Percentiles rank a stretch among this genome's conserved stretches.
Evolutionary conservation across 2,113 vertebrate genomes (phyloP).

Genomic region (Oncorhynchus gorbuscha): DNA sequence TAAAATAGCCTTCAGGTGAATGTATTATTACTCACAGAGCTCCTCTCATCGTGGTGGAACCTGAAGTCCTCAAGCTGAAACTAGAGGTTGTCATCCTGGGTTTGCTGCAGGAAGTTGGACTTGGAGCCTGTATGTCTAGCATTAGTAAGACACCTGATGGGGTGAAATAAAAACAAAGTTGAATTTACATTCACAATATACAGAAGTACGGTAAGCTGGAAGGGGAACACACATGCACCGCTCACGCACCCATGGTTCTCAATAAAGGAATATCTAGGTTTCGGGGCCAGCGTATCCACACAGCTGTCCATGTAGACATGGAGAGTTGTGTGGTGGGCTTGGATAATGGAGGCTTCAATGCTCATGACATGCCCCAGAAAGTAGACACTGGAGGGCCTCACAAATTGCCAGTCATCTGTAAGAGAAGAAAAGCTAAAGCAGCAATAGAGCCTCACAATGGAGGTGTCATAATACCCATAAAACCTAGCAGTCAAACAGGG

Average conservation of each 20-base stretch:
- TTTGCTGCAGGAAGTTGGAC: constrained; percentile 64
- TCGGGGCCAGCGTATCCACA: constrained; percentile 47
- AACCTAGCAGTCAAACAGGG: too few species aligned
- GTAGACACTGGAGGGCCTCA: constrained; percentile 13
- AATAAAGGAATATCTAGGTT: constrained; percentile 55
- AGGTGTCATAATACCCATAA: too few species aligned
- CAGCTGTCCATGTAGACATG: constrained; percentile 65
- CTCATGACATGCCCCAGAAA: constrained; percentile 31
- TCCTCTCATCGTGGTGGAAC: constrained; percentile 50
- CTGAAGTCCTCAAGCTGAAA: constrained; percentile 68
- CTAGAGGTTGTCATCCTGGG: constrained; percentile 55
- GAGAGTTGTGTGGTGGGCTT: constrained; percentile 53
- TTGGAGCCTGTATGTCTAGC: constrained; percentile 56
- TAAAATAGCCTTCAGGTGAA: background rate
- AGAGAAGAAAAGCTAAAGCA: background rate
- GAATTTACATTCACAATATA: background rate
- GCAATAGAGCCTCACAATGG: too few species aligned
- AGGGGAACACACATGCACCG: background rate
- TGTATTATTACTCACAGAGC: constrained; percentile 47
- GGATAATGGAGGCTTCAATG: constrained; percentile 12
- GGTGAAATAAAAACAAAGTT: background rate
- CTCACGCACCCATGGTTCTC: constrained; percentile 46
- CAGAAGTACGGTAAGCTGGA: background rate
- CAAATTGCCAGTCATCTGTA: background rate
- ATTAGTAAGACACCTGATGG: constrained; percentile 66